These are phyloP conservation scores for Apis florea DNA, from an alignment of 1,140 invertebrate genomes.

Conservation along the genomic window DNA sequence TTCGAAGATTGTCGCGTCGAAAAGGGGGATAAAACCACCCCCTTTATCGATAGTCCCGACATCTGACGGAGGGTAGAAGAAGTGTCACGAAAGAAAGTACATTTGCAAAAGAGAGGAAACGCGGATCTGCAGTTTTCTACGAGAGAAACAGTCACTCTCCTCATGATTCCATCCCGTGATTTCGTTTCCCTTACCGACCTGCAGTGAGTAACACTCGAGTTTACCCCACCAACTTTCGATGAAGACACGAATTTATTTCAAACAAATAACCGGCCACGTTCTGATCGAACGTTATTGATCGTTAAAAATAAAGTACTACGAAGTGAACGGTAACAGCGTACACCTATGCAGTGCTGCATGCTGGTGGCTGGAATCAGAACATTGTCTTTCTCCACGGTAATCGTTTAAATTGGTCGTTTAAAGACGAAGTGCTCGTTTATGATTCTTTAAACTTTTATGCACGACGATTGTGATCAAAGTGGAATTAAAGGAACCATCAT, in stretches of 20 bases:
- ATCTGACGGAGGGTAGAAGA: constrained; percentile 64
- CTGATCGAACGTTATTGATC: constrained; percentile 46
- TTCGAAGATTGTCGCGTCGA: background rate
- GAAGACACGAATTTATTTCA: background rate
- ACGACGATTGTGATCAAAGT: background rate
- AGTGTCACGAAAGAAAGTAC: constrained; percentile 44
- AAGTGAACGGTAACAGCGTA: background rate
- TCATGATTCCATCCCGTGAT: background rate
- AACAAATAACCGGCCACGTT: background rate
- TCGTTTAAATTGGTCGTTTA: background rate
- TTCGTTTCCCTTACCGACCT: constrained; percentile 52
- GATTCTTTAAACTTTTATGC: background rate
- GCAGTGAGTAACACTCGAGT: constrained; percentile 45
- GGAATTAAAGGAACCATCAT: background rate
- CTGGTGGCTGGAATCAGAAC: constrained; percentile 35
- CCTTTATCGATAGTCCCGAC: constrained; percentile 34
- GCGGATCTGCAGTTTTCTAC: constrained; percentile 34
- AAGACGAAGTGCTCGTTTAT: background rate
- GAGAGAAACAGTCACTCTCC: constrained; percentile 4
- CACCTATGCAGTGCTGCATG: constrained; percentile 34
- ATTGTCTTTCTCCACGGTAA: background rate
- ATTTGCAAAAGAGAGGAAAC: constrained; percentile 43
- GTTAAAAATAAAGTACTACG: constrained; percentile 8
- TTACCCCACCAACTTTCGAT: constrained; percentile 29
- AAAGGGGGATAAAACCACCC: background rate